Evolutionary conservation across 1,140 invertebrate genomes (phyloP), one percentile per base, ranked within the genome.

Genomic region (Zaprionus taronus): DNA sequence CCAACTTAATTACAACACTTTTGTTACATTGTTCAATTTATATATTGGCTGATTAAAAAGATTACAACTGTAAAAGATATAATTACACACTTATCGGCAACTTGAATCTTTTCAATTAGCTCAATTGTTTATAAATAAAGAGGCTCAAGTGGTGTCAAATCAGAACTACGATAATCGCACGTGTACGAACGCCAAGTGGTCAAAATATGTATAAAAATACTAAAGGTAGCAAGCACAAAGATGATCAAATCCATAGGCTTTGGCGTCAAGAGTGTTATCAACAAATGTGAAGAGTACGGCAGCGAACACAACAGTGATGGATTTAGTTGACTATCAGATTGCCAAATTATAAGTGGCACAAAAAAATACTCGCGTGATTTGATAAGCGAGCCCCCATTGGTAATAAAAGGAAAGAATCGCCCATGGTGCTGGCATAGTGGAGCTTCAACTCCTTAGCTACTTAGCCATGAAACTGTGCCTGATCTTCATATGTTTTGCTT

Each of bases 401-500:
- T 44, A 34, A 72, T 89, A 89, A 89, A 89, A 84, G 84, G 60
- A 22, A 44, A 57, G 26, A 14, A 9, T 47, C n/a, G 1, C 20
- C 17, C 5, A 15, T 17, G 44, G 38, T 15, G 22, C 31, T 17
- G 26, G n/a, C 20, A 24, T 57, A 89, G 83, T 87, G 64, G 55
- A 70, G 71, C 41, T 79, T 81, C 58, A 68, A 58, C 53, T 73
- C 67, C 53, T 56, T 44, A 65, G 51, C 68, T 56, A 55, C 36
- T n/a, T 31, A 34, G 41, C n/a, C n/a, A 89, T 89, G 84, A 89
- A 81, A 89, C 75, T 89, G 72, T 66, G 89, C 34, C 72, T 89
- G 75, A 62, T 68, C 14, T 47, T 89, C 26, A 68, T 77, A 55
- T 56, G 81, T 26, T 89, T 86, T 66, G 56, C 80, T 6, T 12